Base-by-base conservation (phyloP, 2,113 vertebrate genomes). In the Phrynocephalus versicolor region DNA sequence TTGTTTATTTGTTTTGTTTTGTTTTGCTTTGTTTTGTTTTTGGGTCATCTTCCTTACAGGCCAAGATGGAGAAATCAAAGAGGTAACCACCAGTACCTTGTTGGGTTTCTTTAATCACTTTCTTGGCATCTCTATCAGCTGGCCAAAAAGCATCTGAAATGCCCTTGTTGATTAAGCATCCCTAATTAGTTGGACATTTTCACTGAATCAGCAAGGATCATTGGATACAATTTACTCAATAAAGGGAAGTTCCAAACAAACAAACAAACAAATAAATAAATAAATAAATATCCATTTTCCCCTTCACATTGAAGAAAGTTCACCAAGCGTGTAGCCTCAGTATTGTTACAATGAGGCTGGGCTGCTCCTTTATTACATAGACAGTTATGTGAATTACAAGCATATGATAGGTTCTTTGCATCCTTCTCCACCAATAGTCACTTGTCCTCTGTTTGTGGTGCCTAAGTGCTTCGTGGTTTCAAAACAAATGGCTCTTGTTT, bases 61-160 rank as follows among this genome's bases (percentile, higher is more conserved):
- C 30, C 18, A 45, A 18, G 13, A 1, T 19, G 33, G 27, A 12
- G 91, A 87, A 92, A 88, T 91, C 73, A 94, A 89, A 60, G 91
- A 89, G 92, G 88, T 91, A 87, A 77, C 12, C 83, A 90, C 91
- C 79, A 80, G 16, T 79, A 89, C 74, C 62, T 84, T 80, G 35
- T 62, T 0, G 35, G 39, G 70, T 86, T 88, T 79, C 23, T 72
- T 83, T 2, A 45, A 15, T 62, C 10, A 14, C 35, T 51, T 51
- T 81, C 30, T 6, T 55, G 10, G 19, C 37, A 2, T 30, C 35
- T 25, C 37, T 70, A 1, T 25, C 3, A n/a, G 23, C 12, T 19
- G 71, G 23, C 25, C 55, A 37, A 33, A 82, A 76, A 81, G 12
- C 13, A 2, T 23, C 18, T 3, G 4, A 51, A n/a, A n/a, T n/a